Evolutionary conservation across 1,140 invertebrate species (phyloP), one percentile per base, ranked within the genome.

Genomic region (Aradophagus sp.): DNA sequence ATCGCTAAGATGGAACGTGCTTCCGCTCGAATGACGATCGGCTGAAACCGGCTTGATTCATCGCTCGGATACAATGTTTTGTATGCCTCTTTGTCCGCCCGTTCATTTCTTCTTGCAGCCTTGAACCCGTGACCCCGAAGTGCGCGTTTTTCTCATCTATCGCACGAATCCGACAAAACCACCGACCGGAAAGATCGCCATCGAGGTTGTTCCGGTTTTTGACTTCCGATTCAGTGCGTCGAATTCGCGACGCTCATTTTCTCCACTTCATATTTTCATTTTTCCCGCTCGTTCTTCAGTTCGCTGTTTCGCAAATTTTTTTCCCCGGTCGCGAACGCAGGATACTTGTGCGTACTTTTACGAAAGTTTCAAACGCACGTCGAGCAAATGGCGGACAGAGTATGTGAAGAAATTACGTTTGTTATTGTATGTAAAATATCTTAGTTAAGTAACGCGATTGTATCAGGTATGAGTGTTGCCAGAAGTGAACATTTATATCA

Each of bases 1-100:
- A 78, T 74, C 75, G 68, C 71, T 44, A 77, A 76, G 72, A 74
- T 67, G 67, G 50, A 58, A 73, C 61, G 67, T 59, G 76, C 76
- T 82, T 81, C 76, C 75, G 73, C 76, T 79, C 73, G 47, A 78
- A 69, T 71, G 80, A 80, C 77, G 69, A 71, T 68, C 67, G 35
- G 23, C 55, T 71, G 45, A 67, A 75, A 75, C 62, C 58, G 58
- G 59, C 73, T 71, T 63, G 59, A 67, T 68, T 75, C 68, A 63
- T 71, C 55, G 65, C 59, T 50, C 32, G 48, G 70, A 74, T 80
- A 74, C 76, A 65, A 65, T 56, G 55, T 68, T 76, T 74, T 75
- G 75, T 76, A 80, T 75, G 75, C 62, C 42, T 79, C 65, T 73
- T 73, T 73, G 65, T 69, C 32, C 36, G 39, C 36, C 41, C 62